Conservation (phyloP, 2,113 vertebrate genomes). For the Arvicanthis niloticus region DNA sequence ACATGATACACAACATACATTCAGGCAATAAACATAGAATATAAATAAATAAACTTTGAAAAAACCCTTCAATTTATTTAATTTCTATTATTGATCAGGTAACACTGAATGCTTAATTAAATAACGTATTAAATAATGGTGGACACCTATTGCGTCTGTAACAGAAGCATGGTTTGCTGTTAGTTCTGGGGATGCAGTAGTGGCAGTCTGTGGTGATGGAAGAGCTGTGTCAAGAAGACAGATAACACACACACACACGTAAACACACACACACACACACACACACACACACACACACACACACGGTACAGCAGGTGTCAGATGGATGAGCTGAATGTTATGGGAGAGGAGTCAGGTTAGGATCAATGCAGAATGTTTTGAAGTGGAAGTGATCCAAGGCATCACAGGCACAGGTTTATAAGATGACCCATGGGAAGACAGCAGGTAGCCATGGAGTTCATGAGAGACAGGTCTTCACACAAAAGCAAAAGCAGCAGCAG, state of each 20-base stretch:
- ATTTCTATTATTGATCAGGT: not conserved
- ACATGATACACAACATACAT: not conserved
- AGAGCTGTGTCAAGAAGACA: not conserved
- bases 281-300: no score
- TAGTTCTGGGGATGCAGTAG: not conserved
- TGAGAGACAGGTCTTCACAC: not conserved
- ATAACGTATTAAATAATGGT: not conserved
- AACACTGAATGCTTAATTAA: not conserved
- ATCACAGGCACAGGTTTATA: not conserved
- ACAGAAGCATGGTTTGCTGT: not conserved
- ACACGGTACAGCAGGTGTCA: not conserved
- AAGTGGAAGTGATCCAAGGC: not conserved
- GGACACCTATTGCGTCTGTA: not conserved
- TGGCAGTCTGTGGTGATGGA: not conserved
- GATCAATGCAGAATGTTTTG: not conserved
- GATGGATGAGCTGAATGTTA: not conserved
- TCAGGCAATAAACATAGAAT: not conserved
- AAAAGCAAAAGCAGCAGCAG: not conserved
- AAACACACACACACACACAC: no score
- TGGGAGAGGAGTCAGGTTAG: not conserved
- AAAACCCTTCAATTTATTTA: not conserved
- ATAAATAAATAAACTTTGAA: not conserved
- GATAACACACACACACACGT: no score
- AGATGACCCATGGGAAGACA: not conserved
- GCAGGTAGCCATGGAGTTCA: not conserved